Base-by-base conservation (phyloP, 2,888 invertebrate species). In the Caenorhabditis sulstoni region DNA sequence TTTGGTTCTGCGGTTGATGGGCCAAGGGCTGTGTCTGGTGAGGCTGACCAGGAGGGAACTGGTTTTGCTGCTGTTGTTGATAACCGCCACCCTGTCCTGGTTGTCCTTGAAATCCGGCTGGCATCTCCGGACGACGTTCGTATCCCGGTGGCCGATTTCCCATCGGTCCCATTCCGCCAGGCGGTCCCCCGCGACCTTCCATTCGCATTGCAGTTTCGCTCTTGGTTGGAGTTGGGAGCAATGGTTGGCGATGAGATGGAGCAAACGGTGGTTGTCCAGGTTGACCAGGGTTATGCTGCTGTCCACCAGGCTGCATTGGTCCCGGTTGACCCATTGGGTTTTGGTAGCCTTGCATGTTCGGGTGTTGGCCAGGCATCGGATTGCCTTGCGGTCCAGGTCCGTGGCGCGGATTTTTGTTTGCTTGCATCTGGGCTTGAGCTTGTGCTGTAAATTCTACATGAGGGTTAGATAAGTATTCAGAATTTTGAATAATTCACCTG, bases 1-100 rank as follows among this genome's bases (percentile, higher is more conserved):
- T 23, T 59, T 81, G 65, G 22, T 58, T 65, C 16, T 57, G 58
- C 37, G 50, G 23, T 61, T 76, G 75, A 44, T 47, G 49, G 11
- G 29, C 35, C 3, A n/a, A n/a, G n/a, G n/a, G n/a, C n/a, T n/a
- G n/a, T n/a, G n/a, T n/a, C n/a, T n/a, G n/a, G n/a, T n/a, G n/a
- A n/a, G n/a, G n/a, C n/a, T n/a, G n/a, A n/a, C 29, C 29, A 3
- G 4, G 4, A 3, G 29, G 29, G 29, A 29, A 2, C 22, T 66
- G 55, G 39, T 52, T 35, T 39, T 22, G 53, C 16, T 41, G 52
- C n/a, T 44, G 53, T 22, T 41, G 52, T 20, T 44, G 52, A 12
- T 52, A 29, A 44, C 11, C 29, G 23, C n/a, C 16, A 14, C 11
- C 23, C 23, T 67, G 67, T 4, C 14, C 29, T 23, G 12, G 45